A percentile compares a stretch with the other conserved stretches of the same genome.
phyloP scores from a whole-genome alignment of 2,888 invertebrate genomes.

The Sepiola atlantica region DNA sequence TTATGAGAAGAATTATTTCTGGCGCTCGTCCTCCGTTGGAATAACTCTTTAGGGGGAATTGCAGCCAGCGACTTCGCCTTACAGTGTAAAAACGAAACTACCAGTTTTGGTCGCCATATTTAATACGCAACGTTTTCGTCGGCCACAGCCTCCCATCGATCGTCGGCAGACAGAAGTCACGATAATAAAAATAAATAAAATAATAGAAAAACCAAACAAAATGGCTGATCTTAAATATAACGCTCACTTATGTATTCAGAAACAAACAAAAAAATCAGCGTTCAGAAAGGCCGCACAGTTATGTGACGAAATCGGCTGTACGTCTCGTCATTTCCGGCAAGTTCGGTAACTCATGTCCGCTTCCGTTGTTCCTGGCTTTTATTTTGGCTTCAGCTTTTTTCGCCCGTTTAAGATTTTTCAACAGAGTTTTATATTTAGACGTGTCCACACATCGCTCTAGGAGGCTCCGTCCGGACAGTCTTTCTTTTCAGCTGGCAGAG shows the following conservation, averaged over 20 bases:
- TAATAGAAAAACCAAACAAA: neutral
- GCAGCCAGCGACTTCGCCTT: neutral
- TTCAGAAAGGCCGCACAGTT: neutral
- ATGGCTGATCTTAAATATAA: neutral
- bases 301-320: neutral
- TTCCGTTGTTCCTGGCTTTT: neutral
- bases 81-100: neutral
- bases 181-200: too few relatives aligned
- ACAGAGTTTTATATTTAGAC: too few relatives aligned
- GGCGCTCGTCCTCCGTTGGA: neutral
- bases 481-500: too few relatives aligned
- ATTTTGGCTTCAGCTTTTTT: neutral
- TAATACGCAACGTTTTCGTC: neutral
- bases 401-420: too few relatives aligned
- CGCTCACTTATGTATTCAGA: neutral
- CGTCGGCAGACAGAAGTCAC: neutral
- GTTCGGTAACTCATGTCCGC: neutral
- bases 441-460: too few relatives aligned
- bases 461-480: too few relatives aligned
- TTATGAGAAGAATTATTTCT: neutral
- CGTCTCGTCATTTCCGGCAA: neutral
- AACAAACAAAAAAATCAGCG: neutral
- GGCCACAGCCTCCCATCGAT: neutral
- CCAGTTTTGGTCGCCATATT: neutral
- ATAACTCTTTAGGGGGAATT: neutral